phyloP scores from a whole-genome alignment of 1,140 invertebrate genomes.

The Apolygus lucorum region DNA sequence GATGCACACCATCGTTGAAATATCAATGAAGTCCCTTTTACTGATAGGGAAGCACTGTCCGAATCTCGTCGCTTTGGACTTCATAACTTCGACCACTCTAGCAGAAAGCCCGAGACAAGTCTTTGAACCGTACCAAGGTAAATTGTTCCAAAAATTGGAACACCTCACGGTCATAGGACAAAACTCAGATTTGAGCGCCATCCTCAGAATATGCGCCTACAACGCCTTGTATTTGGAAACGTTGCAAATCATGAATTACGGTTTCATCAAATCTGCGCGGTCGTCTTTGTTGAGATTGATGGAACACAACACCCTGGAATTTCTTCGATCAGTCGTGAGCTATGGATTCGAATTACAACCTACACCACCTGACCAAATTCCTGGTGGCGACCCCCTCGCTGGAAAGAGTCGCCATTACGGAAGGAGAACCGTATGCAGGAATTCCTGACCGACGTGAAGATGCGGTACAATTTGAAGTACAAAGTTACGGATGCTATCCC shows the following conservation, averaged over 20 bases:
- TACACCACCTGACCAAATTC: not conserved
- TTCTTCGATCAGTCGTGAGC: not conserved
- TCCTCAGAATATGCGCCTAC: constrained; percentile 12
- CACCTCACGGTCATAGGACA: not conserved
- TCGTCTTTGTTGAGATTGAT: not conserved
- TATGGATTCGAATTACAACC: not conserved
- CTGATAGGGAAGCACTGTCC: not conserved
- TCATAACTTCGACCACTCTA: not conserved
- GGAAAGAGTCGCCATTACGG: not conserved
- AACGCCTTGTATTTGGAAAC: not conserved
- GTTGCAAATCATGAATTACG: not conserved
- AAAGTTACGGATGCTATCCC: not conserved
- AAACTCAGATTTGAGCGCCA: constrained; percentile 1
- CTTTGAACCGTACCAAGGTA: not conserved
- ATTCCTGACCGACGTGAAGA: too few species aligned
- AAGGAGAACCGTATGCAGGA: too few species aligned
- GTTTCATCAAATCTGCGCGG: not conserved
- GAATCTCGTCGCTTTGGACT: constrained; percentile 4
- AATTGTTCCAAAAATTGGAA: constrained; percentile 14
- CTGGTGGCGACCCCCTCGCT: not conserved
- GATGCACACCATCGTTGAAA: not conserved
- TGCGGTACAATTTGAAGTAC: too few species aligned
- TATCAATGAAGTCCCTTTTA: not conserved
- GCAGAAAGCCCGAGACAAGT: not conserved
- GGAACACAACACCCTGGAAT: not conserved